Evolutionary conservation across 2,888 invertebrate genomes (phyloP), one percentile per base, ranked within the genome.

Genomic region (Endomychus coccineus): DNA sequence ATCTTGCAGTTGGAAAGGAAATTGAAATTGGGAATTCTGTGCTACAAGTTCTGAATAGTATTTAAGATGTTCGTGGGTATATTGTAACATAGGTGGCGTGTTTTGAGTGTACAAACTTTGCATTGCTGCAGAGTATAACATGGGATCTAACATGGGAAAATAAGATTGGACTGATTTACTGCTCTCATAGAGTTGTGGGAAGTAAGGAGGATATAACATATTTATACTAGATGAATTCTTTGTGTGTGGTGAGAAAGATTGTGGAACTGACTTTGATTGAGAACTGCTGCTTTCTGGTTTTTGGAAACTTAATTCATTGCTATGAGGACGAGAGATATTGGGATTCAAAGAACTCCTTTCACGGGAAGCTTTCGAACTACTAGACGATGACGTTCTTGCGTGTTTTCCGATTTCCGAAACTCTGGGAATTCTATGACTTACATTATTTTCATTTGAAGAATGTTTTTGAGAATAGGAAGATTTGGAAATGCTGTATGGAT

Each of bases 361-460:
- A n/a, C n/a, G n/a, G n/a, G n/a, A n/a, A n/a, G n/a, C n/a, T n/a
- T n/a, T n/a, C n/a, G n/a, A n/a, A n/a, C n/a, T n/a, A n/a, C n/a
- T n/a, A n/a, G n/a, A n/a, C n/a, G n/a, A n/a, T n/a, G n/a, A n/a
- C n/a, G n/a, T n/a, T n/a, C n/a, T n/a, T n/a, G n/a, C n/a, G n/a
- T 50, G 45, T 36, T 39, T 54, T 2, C 55, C 57, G 35, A 59
- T 59, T 40, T 61, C 60, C 11, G 58, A 66, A 1, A 60, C 51
- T 11, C 64, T 61, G 3, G 66, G 66, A 58, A 51, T 39, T 52
- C 74, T 75, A 1, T 70, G 66, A 0, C 68, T 62, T 31, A 70
- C 59, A 43, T 72, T 74, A 51, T 75, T 75, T 0, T 77, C 77
- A 33, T 73, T 71, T 1, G 71, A 67, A 0, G 71, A 66, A 10